These are phyloP conservation scores for Aphelenchoides besseyi DNA, from an alignment of 1,140 invertebrate genomes.

Conservation along the genomic window DNA sequence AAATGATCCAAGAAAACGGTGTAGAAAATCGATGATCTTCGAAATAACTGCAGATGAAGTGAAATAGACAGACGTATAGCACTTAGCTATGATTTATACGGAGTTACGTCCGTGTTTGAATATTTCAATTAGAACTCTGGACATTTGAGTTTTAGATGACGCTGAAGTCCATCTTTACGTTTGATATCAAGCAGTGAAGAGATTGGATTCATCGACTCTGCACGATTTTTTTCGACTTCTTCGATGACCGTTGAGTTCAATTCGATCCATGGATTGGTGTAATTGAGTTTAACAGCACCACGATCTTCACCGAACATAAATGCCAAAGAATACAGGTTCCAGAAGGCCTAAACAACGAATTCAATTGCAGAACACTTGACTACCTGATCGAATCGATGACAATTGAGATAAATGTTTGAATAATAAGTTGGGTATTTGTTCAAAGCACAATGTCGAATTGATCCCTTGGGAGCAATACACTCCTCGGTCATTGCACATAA, in stretches of 20 bases:
- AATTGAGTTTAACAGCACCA: neutral
- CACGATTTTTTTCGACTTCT: neutral
- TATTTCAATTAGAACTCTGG: too few relatives aligned
- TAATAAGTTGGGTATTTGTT: neutral
- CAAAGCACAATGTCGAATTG: conserved; percentile 1
- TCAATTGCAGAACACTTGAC: too few relatives aligned
- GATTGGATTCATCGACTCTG: too few relatives aligned
- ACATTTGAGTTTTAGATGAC: too few relatives aligned
- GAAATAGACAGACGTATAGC: too few relatives aligned
- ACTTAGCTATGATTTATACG: neutral
- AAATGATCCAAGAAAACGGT: too few relatives aligned
- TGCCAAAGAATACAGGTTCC: neutral
- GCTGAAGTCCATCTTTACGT: too few relatives aligned
- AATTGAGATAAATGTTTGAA: neutral
- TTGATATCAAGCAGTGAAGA: too few relatives aligned
- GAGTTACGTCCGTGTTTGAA: neutral
- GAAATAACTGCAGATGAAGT: too few relatives aligned
- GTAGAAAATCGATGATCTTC: too few relatives aligned
- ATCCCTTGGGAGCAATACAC: conserved; percentile 14
- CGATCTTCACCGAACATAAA: conserved; percentile 10
- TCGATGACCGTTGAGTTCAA: neutral
- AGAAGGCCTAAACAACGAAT: too few relatives aligned
- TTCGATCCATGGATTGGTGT: neutral
- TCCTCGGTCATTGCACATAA: conserved; percentile 28
- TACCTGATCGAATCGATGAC: conserved; percentile 29